phyloP scores from a whole-genome alignment of 2,797 vertebrate genomes.

The Odontamblyopus lacepedii region DNA sequence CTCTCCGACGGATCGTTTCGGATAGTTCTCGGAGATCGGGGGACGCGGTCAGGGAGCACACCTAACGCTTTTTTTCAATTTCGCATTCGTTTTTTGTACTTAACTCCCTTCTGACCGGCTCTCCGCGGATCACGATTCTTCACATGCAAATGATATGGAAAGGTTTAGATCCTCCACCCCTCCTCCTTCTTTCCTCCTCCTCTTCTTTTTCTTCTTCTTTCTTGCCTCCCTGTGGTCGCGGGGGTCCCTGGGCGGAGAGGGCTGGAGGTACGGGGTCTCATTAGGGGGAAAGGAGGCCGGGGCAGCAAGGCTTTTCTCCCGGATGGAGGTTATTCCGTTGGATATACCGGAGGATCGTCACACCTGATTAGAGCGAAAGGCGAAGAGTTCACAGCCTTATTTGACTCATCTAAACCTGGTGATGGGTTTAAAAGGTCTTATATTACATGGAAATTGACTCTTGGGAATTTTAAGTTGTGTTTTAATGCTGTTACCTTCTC shows the following conservation, averaged over 20 bases:
- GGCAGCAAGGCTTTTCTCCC: slow-evolving; percentile 59
- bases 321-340: slow-evolving; percentile 70
- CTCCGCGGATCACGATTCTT: slow-evolving; percentile 76
- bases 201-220: too few species aligned
- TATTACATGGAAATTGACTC: too few species aligned
- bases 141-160: slow-evolving; percentile 71
- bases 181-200: background rate
- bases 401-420: slow-evolving; percentile 22
- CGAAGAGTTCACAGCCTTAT: slow-evolving; percentile 43
- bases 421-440: background rate
- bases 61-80: slow-evolving; percentile 29
- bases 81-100: slow-evolving; percentile 26
- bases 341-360: slow-evolving; percentile 44
- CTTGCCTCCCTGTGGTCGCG: too few species aligned
- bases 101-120: slow-evolving; percentile 56
- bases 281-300: slow-evolving; percentile 78
- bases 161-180: slow-evolving; percentile 47
- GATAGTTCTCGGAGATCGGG: slow-evolving; percentile 45
- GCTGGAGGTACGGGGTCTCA: slow-evolving; percentile 72
- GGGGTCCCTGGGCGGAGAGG: slow-evolving; percentile 37
- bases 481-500: too few species aligned
- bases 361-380: slow-evolving; percentile 57
- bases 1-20: slow-evolving; percentile 67
- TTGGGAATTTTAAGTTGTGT: too few species aligned
- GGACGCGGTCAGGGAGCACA: slow-evolving; percentile 46